Evolutionary conservation across 92 coral and sea anemone genomes (phyloP).

Genomic region (Porites rus): DNA sequence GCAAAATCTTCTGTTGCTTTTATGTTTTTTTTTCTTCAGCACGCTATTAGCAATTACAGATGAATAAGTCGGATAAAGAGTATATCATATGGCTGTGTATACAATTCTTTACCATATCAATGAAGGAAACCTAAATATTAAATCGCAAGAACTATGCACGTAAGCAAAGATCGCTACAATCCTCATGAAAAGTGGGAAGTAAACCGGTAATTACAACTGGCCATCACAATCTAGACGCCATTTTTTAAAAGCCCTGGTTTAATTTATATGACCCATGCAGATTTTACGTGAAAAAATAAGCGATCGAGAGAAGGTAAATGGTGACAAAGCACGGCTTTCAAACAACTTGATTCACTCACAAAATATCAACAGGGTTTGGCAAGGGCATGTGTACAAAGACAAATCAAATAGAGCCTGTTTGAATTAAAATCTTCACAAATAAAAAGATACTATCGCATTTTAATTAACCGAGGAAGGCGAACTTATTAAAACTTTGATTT

Average conservation of each 20-base stretch:
- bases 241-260: too few species aligned
- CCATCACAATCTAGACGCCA: too few species aligned
- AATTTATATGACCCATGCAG: too few species aligned
- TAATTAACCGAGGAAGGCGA: not conserved
- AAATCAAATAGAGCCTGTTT: not conserved
- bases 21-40: not conserved
- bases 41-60: slow-evolving; percentile 17
- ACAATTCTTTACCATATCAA: slow-evolving; percentile 10
- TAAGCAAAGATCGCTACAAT: too few species aligned
- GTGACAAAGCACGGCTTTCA: not conserved
- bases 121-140: slow-evolving; percentile 4
- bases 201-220: too few species aligned
- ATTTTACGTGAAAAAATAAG: too few species aligned
- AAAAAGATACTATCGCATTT: not conserved
- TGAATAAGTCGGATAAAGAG: slow-evolving; percentile 4
- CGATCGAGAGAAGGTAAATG: not conserved
- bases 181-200: not conserved
- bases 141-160: too few species aligned
- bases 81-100: slow-evolving; percentile 12
- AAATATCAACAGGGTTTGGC: not conserved
- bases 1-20: slow-evolving; percentile 2
- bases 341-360: not conserved
- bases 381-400: not conserved
- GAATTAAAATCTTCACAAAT: not conserved
- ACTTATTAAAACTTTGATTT: not conserved